Conservation (phyloP, 2,113 vertebrate genomes). For the Perca flavescens region DNA sequence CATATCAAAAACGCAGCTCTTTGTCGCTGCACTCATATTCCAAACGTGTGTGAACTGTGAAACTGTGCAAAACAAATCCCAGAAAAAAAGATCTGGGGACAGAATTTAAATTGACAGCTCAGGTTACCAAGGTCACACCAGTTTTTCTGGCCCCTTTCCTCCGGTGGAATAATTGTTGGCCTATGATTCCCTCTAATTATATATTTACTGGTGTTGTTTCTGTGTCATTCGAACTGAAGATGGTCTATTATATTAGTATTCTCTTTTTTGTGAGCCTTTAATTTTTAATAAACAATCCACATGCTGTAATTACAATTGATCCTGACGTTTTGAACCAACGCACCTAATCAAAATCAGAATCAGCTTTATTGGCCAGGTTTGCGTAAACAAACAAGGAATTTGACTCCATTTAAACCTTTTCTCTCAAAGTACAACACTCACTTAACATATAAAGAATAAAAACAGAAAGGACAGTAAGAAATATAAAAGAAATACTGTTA, state of each 20-base stretch:
- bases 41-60: neutral
- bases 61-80: no score
- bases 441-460: no score
- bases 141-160: neutral
- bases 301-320: constrained; percentile 7
- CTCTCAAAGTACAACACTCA: no score
- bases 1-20: no score
- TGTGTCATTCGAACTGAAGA: neutral
- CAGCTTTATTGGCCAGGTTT: no score
- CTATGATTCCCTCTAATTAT: constrained; percentile 39
- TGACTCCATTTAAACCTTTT: no score
- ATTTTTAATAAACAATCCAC: neutral
- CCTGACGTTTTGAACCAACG: neutral
- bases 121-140: constrained; percentile 3
- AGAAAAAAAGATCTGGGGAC: constrained; percentile 4
- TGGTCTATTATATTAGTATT: neutral
- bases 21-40: no score
- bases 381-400: no score
- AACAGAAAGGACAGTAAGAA: no score
- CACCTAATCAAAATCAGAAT: no score
- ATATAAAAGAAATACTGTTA: no score
- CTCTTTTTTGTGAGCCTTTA: neutral
- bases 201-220: constrained; percentile 18
- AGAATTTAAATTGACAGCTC: constrained; percentile 10
- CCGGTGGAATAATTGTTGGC: constrained; percentile 36